Evolutionary conservation across 2,888 invertebrate species (phyloP).

Genomic region (Conchocele bisecta): DNA sequence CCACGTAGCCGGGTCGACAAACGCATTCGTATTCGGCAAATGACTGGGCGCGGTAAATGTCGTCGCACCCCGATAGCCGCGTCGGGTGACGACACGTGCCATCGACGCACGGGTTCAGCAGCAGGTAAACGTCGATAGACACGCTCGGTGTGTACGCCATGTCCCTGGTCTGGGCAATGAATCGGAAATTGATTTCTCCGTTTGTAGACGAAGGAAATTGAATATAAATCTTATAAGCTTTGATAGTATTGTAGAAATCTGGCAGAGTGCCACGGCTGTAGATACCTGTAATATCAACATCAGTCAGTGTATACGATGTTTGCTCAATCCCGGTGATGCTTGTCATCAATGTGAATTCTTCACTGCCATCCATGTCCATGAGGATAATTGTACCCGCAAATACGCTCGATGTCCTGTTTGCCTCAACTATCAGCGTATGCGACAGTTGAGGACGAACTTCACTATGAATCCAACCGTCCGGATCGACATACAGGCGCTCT

Average conservation of each 20-base stretch:
- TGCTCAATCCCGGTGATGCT: conserved; percentile 30
- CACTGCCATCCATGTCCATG: conserved; percentile 43
- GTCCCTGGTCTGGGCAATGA: conserved; percentile 33
- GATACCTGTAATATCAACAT: not conserved
- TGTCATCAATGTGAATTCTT: conserved; percentile 14
- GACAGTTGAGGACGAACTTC: conserved; percentile 29
- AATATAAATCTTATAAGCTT: conserved; percentile 32
- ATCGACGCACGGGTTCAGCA: conserved; percentile 46
- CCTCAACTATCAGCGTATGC: conserved; percentile 20
- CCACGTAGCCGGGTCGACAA: conserved; percentile 48
- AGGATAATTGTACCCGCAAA: conserved; percentile 36
- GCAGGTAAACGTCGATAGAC: conserved; percentile 29
- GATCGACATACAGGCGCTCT: conserved; percentile 34
- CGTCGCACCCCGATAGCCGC: conserved; percentile 16
- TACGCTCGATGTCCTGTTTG: conserved; percentile 22
- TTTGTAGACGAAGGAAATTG: conserved; percentile 15
- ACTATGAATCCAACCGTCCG: conserved; percentile 24
- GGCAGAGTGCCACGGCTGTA: conserved; percentile 2
- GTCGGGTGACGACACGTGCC: conserved; percentile 33
- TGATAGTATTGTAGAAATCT: conserved; percentile 16
- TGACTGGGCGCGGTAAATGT: conserved; percentile 26
- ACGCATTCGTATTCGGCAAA: conserved; percentile 41
- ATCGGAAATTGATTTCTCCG: conserved; percentile 44
- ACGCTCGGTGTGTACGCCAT: conserved; percentile 39
- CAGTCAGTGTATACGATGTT: conserved; percentile 12